Conservation (phyloP, 1,140 invertebrate genomes). For the Lordiphosa stackelbergi region DNA sequence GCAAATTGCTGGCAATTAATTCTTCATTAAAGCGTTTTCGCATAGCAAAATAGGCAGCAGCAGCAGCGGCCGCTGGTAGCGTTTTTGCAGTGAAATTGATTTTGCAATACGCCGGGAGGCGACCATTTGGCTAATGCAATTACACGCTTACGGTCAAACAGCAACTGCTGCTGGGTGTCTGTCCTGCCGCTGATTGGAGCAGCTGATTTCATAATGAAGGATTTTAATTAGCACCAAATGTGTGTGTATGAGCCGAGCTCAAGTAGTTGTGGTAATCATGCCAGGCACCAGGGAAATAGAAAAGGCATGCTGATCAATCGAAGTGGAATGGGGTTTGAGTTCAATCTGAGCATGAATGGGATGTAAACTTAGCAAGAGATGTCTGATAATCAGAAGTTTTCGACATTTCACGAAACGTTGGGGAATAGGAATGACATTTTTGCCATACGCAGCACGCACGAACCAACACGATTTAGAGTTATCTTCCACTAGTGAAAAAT, state of each 20-base stretch:
- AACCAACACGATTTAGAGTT: too few species aligned
- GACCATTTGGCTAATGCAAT: slow-evolving; percentile 64
- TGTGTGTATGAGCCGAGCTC: not conserved
- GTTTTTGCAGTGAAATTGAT: slow-evolving; percentile 58
- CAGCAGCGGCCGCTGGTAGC: not conserved
- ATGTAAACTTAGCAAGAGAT: too few species aligned
- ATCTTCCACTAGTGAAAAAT: too few species aligned
- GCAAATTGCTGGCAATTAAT: slow-evolving; percentile 75
- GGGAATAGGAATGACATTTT: too few species aligned
- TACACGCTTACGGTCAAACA: slow-evolving; percentile 72
- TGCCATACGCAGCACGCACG: too few species aligned
- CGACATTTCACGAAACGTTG: too few species aligned
- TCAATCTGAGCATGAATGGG: too few species aligned
- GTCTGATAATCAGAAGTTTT: too few species aligned
- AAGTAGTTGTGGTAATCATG: too few species aligned
- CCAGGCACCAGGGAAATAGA: too few species aligned
- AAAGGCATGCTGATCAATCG: too few species aligned
- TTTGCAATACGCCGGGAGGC: slow-evolving; percentile 36
- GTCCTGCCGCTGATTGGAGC: slow-evolving; percentile 28
- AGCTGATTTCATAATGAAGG: slow-evolving; percentile 68
- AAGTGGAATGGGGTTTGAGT: too few species aligned
- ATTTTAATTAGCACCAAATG: slow-evolving; percentile 75
- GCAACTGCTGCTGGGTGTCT: slow-evolving; percentile 33
- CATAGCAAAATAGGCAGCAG: slow-evolving; percentile 58
- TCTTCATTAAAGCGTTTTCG: slow-evolving; percentile 76